A percentile compares a stretch with the other conserved stretches of the same genome.
Conservation (phyloP, 2,797 vertebrate species). For the Amblyopsis hoosieri region DNA sequence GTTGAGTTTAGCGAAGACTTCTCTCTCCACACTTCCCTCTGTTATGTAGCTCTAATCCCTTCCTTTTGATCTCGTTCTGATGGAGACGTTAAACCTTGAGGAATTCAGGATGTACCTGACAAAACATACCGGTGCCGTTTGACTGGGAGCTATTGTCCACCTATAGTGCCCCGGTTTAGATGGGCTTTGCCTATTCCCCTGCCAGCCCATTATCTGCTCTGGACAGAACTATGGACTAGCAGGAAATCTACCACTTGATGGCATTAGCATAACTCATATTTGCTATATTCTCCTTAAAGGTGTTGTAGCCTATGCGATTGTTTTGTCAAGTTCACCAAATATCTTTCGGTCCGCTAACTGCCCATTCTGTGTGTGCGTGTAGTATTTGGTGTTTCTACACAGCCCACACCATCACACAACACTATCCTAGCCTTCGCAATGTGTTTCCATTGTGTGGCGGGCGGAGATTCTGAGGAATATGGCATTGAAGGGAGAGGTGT, state of each 20-base stretch:
- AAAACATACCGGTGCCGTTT: slow-evolving; percentile 41
- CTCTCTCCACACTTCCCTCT: slow-evolving; percentile 69
- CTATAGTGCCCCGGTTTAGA: slow-evolving; percentile 37
- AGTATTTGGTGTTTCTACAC: too few relatives aligned
- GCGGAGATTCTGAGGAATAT: too few relatives aligned
- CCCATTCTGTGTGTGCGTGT: too few relatives aligned
- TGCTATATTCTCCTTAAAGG: slow-evolving; percentile 53
- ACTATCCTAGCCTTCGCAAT: too few relatives aligned
- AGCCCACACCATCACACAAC: too few relatives aligned
- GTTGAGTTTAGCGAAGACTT: slow-evolving; percentile 68
- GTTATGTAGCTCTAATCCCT: slow-evolving; percentile 71
- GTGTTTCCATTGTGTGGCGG: too few relatives aligned
- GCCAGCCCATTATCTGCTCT: slow-evolving; percentile 67
- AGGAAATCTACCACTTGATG: slow-evolving; percentile 33
- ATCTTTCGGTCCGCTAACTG: too few relatives aligned
- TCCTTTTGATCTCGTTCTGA: slow-evolving; percentile 72
- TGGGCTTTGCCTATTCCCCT: slow-evolving; percentile 55
- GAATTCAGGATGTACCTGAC: slow-evolving; percentile 55
- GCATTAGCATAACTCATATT: slow-evolving; percentile 23
- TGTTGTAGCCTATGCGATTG: too few relatives aligned
- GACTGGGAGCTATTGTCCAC: slow-evolving; percentile 44
- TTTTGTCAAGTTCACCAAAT: background rate
- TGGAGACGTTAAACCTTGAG: slow-evolving; percentile 71
- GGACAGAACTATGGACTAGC: slow-evolving; percentile 26
- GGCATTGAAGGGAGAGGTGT: too few relatives aligned